Evolutionary conservation across 2,113 vertebrate species (phyloP).

Genomic region (Poeciliopsis prolifica): DNA sequence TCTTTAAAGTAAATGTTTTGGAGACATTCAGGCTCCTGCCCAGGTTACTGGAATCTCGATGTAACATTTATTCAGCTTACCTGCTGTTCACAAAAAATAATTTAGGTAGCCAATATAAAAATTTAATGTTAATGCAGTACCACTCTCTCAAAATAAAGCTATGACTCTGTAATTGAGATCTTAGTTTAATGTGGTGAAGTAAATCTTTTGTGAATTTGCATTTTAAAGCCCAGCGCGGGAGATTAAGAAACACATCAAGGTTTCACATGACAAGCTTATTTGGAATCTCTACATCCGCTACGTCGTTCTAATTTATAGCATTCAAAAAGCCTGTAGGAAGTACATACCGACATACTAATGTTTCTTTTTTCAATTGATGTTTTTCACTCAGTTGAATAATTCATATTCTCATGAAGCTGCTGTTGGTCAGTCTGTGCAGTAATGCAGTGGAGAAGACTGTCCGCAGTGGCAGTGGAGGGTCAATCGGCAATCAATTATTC

Average conservation of each 20-base stretch:
- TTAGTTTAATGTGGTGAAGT: no score
- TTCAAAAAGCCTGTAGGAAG: background rate
- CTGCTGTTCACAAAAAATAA: no score
- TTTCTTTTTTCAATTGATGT: background rate
- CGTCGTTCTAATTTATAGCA: background rate
- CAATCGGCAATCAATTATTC: conserved; percentile 76
- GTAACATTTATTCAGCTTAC: no score
- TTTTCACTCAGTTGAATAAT: background rate
- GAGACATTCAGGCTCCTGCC: no score
- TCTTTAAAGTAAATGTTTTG: no score
- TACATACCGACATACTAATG: background rate
- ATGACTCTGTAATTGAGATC: background rate
- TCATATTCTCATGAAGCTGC: background rate
- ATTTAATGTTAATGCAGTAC: background rate
- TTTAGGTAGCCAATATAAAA: no score
- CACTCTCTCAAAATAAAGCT: background rate
- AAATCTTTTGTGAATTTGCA: background rate
- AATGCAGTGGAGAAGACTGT: conserved; percentile 63
- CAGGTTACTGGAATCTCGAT: no score
- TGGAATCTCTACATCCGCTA: background rate
- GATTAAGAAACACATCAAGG: no score
- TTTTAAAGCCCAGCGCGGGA: background rate
- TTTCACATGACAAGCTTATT: background rate
- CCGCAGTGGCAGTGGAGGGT: conserved; percentile 67
- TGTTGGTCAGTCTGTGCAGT: conserved; percentile 57